A percentile compares a stretch with the other conserved stretches of the same genome.
Evolutionary conservation across 1,140 invertebrate genomes (phyloP).

Genomic region (Drosophila pallidifrons): DNA sequence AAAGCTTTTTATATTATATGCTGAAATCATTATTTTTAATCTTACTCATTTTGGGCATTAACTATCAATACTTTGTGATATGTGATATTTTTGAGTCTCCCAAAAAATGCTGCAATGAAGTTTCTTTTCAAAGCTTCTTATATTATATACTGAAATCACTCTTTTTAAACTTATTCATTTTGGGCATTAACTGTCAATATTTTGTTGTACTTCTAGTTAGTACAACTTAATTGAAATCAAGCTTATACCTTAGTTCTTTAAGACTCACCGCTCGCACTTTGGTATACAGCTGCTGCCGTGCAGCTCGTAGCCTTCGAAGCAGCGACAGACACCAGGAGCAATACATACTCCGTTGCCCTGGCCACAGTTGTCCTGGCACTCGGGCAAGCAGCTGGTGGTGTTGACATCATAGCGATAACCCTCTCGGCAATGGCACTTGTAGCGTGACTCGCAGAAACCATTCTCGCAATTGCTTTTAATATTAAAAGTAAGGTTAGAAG

Average conservation of each 20-base stretch:
- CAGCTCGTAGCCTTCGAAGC: slow-evolving; percentile 86
- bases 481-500: not conserved
- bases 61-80: too few species aligned
- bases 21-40: too few species aligned
- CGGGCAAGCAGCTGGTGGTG: slow-evolving; percentile 76
- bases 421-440: slow-evolving; percentile 87
- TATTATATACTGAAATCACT: too few species aligned
- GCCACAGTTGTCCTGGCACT: slow-evolving; percentile 75
- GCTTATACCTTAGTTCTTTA: not conserved
- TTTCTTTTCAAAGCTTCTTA: too few species aligned
- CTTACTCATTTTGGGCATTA: too few species aligned
- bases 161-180: too few species aligned
- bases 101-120: too few species aligned
- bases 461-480: slow-evolving; percentile 86
- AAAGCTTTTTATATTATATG: too few species aligned
- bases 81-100: too few species aligned
- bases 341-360: slow-evolving; percentile 85
- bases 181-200: too few species aligned
- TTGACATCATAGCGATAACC: slow-evolving; percentile 86
- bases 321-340: slow-evolving; percentile 86
- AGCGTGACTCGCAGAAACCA: slow-evolving; percentile 86
- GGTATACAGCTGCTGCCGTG: slow-evolving; percentile 64
- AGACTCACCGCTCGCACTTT: slow-evolving; percentile 65
- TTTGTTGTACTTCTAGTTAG: too few species aligned
- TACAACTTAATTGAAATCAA: too few species aligned